Conservation (phyloP, 2,797 vertebrate species). For the Ciconia nigra region DNA sequence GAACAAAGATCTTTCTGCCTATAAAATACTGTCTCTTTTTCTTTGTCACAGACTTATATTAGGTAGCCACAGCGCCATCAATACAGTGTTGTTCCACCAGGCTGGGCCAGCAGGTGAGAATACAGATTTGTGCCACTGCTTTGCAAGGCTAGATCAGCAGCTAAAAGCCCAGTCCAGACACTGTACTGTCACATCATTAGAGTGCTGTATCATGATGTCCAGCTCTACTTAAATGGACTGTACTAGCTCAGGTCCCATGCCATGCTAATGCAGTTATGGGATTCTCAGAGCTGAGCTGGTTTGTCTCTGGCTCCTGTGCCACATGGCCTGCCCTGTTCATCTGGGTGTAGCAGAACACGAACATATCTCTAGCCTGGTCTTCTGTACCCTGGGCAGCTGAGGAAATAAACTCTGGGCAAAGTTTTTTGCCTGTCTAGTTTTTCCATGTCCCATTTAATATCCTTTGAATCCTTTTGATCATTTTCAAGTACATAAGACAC, state of each 20-base stretch:
- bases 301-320: neutral
- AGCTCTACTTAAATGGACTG: neutral
- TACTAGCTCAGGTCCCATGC: neutral
- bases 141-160: neutral
- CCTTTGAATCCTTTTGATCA: neutral
- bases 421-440: neutral
- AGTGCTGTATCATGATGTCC: neutral
- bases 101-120: neutral
- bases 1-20: neutral
- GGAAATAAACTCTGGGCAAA: neutral
- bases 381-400: neutral
- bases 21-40: neutral
- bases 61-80: neutral
- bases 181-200: neutral
- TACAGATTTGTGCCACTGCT: neutral
- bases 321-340: neutral
- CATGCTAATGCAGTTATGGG: neutral
- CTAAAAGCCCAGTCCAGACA: neutral
- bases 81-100: neutral
- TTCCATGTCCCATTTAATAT: neutral
- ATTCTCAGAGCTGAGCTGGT: neutral
- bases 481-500: neutral
- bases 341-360: neutral
- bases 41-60: neutral
- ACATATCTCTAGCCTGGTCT: rapidly evolving